phyloP scores from a whole-genome alignment of 2,888 invertebrate genomes.

The Lasioglossum calceatum region DNA sequence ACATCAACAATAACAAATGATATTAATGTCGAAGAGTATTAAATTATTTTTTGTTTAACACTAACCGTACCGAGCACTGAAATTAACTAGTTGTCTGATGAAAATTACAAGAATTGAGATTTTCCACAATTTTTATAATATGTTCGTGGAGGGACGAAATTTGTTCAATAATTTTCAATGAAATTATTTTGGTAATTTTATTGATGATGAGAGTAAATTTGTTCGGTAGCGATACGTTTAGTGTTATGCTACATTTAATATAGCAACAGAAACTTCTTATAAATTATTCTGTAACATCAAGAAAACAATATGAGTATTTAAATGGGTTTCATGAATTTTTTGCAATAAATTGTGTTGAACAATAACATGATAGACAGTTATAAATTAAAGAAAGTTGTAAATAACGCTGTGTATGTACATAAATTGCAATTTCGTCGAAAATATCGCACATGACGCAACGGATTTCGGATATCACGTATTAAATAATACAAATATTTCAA shows the following conservation, averaged over 20 bases:
- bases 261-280: neutral
- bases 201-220: neutral
- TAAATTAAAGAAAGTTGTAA: neutral
- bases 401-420: neutral
- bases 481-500: neutral
- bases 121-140: no score
- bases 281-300: neutral
- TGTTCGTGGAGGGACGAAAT: no score
- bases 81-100: neutral
- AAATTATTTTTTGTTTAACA: neutral
- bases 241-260: neutral
- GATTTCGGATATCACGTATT: neutral
- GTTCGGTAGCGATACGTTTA: neutral
- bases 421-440: neutral
- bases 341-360: neutral
- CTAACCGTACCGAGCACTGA: neutral
- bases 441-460: neutral
- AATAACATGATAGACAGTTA: neutral
- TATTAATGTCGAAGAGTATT: neutral
- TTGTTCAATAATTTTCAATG: no score
- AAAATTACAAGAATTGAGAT: no score
- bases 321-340: neutral
- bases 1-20: neutral
- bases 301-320: neutral
- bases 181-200: neutral